Evolutionary conservation across 2,113 vertebrate species (phyloP), one percentile per base, ranked within the genome.

Genomic region (Poecilia latipinna): DNA sequence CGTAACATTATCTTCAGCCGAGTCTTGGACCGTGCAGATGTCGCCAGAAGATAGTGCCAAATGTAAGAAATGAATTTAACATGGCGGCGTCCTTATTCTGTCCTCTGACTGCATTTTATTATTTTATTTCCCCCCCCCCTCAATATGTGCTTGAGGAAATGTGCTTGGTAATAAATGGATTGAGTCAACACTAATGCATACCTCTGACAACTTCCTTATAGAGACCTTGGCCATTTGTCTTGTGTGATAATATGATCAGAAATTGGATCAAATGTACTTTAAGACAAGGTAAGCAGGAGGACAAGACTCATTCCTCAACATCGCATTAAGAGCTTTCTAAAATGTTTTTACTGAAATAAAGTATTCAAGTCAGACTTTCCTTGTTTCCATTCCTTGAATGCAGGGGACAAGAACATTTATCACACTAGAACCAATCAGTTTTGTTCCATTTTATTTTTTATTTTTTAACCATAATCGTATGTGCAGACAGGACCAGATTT

Each of bases 151-250:
- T 70, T 37, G 54, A 26, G 19, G 57, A 70, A 80, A 68, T 75
- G 72, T 60, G 35, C 44, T 74, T 57, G 7, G 17, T 77, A 79
- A 79, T 68, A 75, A 82, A 86, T 26, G 1, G 51, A 60, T 57
- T 35, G 24, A 70, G 32, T 57, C 37, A 54, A 37, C 0, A 7
- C 70, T 71, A 75, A 82, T 84, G 78, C 54, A 76, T 78, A 85
- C 65, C 51, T 74, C 70, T 80, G 76, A 85, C 74, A 78, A 42
- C 57, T 73, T 83, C 24, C 61, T 75, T 73, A 77, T 63, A 79
- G 39, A 87, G 75, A 78, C 66, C 61, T 22, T 57, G 32, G 28
- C 51, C n/a, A n/a, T 70, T 80, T 69, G 24, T 65, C 44, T 66
- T 83, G 70, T 39, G 19, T 26, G 57, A 82, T 75, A 65, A 70